Evolutionary conservation across 2,888 invertebrate species (phyloP).

Genomic region (Pristionchus maxplancki): DNA sequence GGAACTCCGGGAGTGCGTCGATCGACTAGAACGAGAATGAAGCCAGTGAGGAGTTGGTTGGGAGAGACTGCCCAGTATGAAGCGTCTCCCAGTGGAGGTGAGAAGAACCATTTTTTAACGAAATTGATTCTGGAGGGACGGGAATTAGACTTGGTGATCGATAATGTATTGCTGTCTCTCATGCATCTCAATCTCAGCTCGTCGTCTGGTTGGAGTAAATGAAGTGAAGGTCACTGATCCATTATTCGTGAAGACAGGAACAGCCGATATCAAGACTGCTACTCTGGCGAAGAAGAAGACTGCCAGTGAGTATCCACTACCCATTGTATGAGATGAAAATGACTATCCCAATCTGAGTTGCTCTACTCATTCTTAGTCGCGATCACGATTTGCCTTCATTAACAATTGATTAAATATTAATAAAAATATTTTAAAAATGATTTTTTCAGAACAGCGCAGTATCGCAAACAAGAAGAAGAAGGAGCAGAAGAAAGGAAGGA

Average conservation of each 20-base stretch:
- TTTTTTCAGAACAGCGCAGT: background rate
- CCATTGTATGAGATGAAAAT: background rate
- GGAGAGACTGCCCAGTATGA: conserved; percentile 56
- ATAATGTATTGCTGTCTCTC: background rate
- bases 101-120: background rate
- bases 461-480: conserved; percentile 39
- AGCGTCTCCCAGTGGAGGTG: conserved; percentile 51
- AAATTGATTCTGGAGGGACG: background rate
- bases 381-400: background rate
- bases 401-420: background rate
- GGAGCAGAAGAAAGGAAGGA: background rate
- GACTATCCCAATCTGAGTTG: background rate
- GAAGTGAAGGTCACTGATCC: conserved; percentile 25
- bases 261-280: conserved; percentile 29
- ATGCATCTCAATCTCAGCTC: too few species aligned
- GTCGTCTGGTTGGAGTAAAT: conserved; percentile 19
- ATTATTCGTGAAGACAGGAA: conserved; percentile 36
- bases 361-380: background rate
- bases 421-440: background rate
- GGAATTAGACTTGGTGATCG: background rate
- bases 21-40: conserved; percentile 54
- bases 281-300: background rate
- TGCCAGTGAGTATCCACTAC: background rate
- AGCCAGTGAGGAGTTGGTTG: conserved; percentile 58
- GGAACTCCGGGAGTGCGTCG: conserved; percentile 43